Evolutionary conservation across 2,113 vertebrate species (phyloP).

Genomic region (Sebastes fasciatus): DNA sequence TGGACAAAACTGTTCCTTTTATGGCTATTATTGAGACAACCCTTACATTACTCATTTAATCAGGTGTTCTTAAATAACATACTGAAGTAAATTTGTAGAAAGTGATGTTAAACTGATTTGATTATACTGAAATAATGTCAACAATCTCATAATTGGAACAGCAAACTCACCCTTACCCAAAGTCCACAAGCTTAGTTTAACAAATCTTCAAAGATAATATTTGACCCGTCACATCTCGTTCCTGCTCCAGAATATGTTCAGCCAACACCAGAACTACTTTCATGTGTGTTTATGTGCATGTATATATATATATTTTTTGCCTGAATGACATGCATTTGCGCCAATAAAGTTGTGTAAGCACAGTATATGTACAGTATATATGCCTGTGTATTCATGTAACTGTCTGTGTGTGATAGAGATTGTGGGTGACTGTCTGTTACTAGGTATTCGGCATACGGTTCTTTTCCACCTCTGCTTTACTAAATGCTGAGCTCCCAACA

Average conservation of each 20-base stretch:
- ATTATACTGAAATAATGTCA: constrained; percentile 76
- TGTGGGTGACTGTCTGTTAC: constrained; percentile 12
- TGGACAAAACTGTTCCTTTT: constrained; percentile 2
- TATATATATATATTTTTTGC: constrained; percentile 22
- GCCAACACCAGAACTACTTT: constrained; percentile 43
- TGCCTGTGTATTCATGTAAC: constrained; percentile 8
- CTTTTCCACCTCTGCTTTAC: constrained; percentile 51
- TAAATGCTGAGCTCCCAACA: constrained; percentile 52
- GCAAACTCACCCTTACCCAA: constrained; percentile 75
- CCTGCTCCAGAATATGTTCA: constrained; percentile 58
- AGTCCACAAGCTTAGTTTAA: constrained; percentile 75
- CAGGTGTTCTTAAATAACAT: constrained; percentile 34
- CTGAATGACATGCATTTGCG: constrained; percentile 23
- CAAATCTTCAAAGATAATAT: constrained; percentile 80
- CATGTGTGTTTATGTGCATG: constrained; percentile 29
- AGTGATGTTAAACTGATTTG: constrained; percentile 72
- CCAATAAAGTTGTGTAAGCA: constrained; percentile 8
- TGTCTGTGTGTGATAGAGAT: constrained; percentile 21
- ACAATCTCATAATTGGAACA: constrained; percentile 77
- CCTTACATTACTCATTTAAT: constrained; percentile 1
- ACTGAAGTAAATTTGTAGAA: constrained; percentile 56
- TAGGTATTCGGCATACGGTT: constrained; percentile 28
- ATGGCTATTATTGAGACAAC: not conserved
- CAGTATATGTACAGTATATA: not conserved
- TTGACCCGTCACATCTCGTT: constrained; percentile 78